Evolutionary conservation across 2,888 invertebrate genomes (phyloP).

Genomic region (Leucoma salicis): DNA sequence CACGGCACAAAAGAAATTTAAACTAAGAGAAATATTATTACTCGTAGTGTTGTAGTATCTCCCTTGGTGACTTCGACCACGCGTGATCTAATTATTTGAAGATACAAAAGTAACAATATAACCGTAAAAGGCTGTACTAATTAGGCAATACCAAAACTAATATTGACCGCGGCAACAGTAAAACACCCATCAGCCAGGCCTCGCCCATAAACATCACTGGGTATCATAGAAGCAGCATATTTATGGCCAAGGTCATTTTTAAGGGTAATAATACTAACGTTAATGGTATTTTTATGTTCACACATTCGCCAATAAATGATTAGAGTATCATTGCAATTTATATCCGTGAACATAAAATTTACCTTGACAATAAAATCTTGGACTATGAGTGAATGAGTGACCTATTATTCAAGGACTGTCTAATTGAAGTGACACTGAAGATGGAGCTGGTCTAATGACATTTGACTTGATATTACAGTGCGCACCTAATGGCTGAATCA

Average conservation of each 20-base stretch:
- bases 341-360: constrained; percentile 11
- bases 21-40: too few relatives aligned
- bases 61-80: too few relatives aligned
- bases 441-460: constrained; percentile 38
- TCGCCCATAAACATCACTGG: constrained; percentile 45
- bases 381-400: not conserved
- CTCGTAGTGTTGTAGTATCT: too few relatives aligned
- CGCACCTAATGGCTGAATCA: constrained; percentile 45
- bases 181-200: constrained; percentile 52
- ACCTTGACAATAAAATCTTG: constrained; percentile 4
- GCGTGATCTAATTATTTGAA: too few relatives aligned
- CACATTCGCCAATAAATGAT: constrained; percentile 37
- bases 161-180: constrained; percentile 48
- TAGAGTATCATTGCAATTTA: constrained; percentile 20
- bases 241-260: constrained; percentile 46
- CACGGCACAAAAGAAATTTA: too few relatives aligned
- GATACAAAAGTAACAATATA: constrained; percentile 20
- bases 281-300: constrained; percentile 51
- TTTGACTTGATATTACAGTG: constrained; percentile 32
- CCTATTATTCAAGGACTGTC: constrained; percentile 7
- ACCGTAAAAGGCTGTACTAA: constrained; percentile 46
- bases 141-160: constrained; percentile 41
- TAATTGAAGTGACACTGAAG: constrained; percentile 23
- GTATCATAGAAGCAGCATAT: constrained; percentile 47
- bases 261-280: constrained; percentile 41